Evolutionary conservation across 2,113 vertebrate species (phyloP).

Genomic region (Okapia johnstoni): DNA sequence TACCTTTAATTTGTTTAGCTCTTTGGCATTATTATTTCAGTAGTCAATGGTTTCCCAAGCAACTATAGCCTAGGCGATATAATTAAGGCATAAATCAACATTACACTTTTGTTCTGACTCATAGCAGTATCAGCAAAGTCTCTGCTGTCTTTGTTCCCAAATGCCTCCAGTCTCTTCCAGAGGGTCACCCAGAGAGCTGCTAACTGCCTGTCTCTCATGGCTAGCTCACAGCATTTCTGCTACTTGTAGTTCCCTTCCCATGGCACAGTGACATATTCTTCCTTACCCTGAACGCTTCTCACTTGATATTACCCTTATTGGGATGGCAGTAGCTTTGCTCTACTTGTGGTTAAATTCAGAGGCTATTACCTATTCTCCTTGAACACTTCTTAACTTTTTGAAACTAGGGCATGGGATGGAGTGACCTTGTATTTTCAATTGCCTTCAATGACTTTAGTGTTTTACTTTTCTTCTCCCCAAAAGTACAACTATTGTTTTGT

Average conservation of each 20-base stretch:
- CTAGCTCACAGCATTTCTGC: neutral
- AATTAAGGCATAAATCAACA: conserved; percentile 52
- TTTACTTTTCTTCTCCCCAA: neutral
- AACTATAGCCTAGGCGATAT: neutral
- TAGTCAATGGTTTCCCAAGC: conserved; percentile 47
- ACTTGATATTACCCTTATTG: neutral
- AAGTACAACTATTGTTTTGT: neutral
- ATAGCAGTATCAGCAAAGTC: neutral
- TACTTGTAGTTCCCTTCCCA: neutral
- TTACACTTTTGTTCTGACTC: conserved; percentile 34
- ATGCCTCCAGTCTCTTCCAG: neutral
- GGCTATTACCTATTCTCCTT: neutral
- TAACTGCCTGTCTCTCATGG: neutral
- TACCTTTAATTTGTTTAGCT: conserved; percentile 49
- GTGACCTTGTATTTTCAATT: neutral
- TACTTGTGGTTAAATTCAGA: neutral
- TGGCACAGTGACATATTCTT: neutral
- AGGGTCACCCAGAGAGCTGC: neutral
- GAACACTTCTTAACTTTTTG: neutral
- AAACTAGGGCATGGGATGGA: neutral
- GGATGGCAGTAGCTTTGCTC: neutral
- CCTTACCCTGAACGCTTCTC: neutral
- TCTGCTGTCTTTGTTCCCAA: neutral
- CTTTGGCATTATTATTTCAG: conserved; percentile 40
- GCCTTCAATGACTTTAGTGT: neutral